Percentiles rank a stretch among this genome's conserved stretches.
Conservation (phyloP, 2,797 vertebrate genomes). For the Myotis daubentonii region DNA sequence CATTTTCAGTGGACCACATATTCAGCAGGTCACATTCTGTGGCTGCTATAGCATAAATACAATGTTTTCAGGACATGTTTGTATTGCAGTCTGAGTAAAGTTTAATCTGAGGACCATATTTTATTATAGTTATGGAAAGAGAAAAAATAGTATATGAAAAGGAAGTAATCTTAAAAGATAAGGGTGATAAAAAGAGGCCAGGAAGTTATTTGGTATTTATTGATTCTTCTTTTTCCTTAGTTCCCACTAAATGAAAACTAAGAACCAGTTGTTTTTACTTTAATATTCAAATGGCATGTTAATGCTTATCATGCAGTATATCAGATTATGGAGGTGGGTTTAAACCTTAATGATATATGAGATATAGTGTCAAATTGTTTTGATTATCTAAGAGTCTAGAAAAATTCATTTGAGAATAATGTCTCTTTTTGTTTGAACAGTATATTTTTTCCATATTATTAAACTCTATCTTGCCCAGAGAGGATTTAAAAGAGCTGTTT, state of each 20-base stretch:
- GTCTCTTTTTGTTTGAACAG: constrained; percentile 18
- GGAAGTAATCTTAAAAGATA: constrained; percentile 21
- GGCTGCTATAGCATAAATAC: not conserved
- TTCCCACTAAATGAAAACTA: not conserved
- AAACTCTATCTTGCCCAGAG: not conserved
- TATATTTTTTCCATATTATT: not conserved
- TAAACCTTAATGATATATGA: not conserved
- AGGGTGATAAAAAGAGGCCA: not conserved
- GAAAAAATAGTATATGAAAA: constrained; percentile 37
- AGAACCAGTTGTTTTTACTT: constrained; percentile 15
- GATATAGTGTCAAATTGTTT: not conserved
- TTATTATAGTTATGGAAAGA: constrained; percentile 16
- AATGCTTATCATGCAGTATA: not conserved
- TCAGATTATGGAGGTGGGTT: not conserved
- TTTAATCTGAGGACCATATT: constrained; percentile 43
- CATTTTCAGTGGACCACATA: not conserved
- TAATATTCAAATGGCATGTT: not conserved
- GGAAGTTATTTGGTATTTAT: constrained; percentile 7
- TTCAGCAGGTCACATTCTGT: not conserved
- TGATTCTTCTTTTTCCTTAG: constrained; percentile 12
- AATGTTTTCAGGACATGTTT: constrained; percentile 35
- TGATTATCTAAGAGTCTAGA: constrained; percentile 11
- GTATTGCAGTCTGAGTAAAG: constrained; percentile 8
- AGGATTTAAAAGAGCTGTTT: constrained; percentile 27
- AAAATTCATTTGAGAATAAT: constrained; percentile 22